Percentiles rank a stretch among this genome's conserved stretches.
These are phyloP conservation scores for Anas capensis DNA, from an alignment of 2,797 vertebrate species.

Conservation along the genomic window DNA sequence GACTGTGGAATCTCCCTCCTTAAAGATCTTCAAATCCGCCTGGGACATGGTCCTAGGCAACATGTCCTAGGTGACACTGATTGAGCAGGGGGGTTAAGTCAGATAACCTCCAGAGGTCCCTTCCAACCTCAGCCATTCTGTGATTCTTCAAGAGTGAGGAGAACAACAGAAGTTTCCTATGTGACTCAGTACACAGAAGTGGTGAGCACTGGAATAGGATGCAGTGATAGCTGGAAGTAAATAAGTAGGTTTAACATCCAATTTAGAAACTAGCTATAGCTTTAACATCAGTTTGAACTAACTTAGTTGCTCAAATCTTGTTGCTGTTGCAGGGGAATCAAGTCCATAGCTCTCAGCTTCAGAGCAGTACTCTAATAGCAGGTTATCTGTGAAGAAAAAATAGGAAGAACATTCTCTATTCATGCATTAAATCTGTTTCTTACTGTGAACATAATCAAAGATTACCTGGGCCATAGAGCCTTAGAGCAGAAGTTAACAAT, in stretches of 20 bases:
- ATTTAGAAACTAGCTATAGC: neutral
- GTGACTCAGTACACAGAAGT: neutral
- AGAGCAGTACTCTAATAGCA: neutral
- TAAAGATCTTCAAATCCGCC: neutral
- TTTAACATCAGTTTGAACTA: neutral
- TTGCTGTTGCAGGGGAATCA: no score
- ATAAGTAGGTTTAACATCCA: neutral
- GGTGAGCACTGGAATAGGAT: neutral
- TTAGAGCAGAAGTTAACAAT: neutral
- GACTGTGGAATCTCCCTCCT: neutral
- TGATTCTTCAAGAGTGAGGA: neutral
- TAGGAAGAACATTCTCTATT: neutral
- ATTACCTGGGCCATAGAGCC: no score
- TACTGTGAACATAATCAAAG: neutral
- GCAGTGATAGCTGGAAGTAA: neutral
- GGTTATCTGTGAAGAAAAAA: neutral
- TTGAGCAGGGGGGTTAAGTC: neutral
- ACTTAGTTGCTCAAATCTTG: neutral
- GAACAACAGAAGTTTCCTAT: neutral
- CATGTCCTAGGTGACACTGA: neutral
- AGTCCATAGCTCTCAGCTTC: neutral
- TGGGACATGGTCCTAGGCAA: neutral
- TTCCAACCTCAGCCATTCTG: neutral
- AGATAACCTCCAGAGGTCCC: no score
- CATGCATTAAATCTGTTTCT: neutral